Percentiles rank a stretch among this genome's conserved stretches.
Conservation (phyloP, 2,797 vertebrate genomes). For the Lemur catta region DNA sequence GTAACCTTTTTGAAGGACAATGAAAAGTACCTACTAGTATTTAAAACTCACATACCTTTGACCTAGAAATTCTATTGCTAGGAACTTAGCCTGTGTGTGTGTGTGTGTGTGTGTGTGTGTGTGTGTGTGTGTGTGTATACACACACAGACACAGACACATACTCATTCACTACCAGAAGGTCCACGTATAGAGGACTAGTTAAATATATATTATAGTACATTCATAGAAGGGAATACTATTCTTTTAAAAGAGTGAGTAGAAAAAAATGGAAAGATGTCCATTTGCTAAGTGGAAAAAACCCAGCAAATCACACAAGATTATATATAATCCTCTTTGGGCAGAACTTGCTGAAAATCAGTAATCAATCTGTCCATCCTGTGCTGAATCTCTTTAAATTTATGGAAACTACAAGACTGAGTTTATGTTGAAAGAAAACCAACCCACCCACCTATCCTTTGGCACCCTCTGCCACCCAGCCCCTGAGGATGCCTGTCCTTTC, state of each 20-base stretch:
- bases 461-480: too few relatives aligned
- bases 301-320: neutral
- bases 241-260: conserved; percentile 22
- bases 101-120: neutral
- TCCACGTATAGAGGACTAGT: neutral
- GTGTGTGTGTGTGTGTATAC: neutral
- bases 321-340: conserved; percentile 7
- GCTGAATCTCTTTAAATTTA: conserved; percentile 25
- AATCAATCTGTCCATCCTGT: neutral
- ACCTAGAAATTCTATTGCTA: neutral
- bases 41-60: neutral
- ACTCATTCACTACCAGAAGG: neutral
- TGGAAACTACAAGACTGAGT: conserved; percentile 8
- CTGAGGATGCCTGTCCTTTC: neutral
- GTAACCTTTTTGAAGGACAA: neutral
- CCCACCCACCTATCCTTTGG: neutral
- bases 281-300: neutral
- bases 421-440: conserved; percentile 6
- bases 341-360: conserved; percentile 37
- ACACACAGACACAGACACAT: neutral
- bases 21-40: neutral
- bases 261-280: neutral
- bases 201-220: neutral
- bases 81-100: neutral
- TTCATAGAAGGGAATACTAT: neutral